phyloP scores from a whole-genome alignment of 2,113 vertebrate species.

The Clinocottus analis region DNA sequence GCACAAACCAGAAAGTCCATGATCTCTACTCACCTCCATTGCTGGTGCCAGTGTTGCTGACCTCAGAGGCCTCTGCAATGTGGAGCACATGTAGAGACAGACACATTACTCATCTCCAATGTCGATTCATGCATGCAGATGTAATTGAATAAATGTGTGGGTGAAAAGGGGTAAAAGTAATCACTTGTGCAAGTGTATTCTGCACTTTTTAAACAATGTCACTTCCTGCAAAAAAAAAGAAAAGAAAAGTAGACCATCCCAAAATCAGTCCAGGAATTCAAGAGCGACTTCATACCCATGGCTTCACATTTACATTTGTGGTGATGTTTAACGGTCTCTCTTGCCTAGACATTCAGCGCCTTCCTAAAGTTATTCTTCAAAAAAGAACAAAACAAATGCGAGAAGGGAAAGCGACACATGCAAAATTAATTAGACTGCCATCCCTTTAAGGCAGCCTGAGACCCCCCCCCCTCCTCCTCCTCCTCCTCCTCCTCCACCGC shows the following conservation, averaged over 20 bases:
- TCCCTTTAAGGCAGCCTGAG: conserved; percentile 65
- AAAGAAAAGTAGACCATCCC: conserved; percentile 4
- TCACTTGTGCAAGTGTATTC: conserved; percentile 6
- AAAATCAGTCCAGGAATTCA: conserved; percentile 22
- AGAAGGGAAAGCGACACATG: conserved; percentile 67
- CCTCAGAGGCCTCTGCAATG: conserved; percentile 62
- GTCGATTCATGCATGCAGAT: not conserved
- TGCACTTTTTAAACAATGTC: not conserved
- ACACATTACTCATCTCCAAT: conserved; percentile 14
- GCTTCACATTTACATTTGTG: conserved; percentile 32
- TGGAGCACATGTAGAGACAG: conserved; percentile 28
- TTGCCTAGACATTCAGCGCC: conserved; percentile 51
- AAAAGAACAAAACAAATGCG: conserved; percentile 71
- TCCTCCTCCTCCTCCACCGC: too few species aligned
- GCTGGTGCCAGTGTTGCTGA: conserved; percentile 63
- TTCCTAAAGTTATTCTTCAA: conserved; percentile 71
- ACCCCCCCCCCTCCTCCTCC: conserved; percentile 18
- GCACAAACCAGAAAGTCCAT: not conserved
- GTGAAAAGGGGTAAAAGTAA: not conserved
- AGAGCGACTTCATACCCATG: conserved; percentile 21
- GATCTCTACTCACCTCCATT: conserved; percentile 64
- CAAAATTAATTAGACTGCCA: conserved; percentile 79
- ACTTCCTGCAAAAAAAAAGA: not conserved
- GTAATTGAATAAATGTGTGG: not conserved
- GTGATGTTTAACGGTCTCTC: conserved; percentile 41